Evolutionary conservation across 2,888 invertebrate species (phyloP).

Genomic region (Caenorhabditis doughertyi): DNA sequence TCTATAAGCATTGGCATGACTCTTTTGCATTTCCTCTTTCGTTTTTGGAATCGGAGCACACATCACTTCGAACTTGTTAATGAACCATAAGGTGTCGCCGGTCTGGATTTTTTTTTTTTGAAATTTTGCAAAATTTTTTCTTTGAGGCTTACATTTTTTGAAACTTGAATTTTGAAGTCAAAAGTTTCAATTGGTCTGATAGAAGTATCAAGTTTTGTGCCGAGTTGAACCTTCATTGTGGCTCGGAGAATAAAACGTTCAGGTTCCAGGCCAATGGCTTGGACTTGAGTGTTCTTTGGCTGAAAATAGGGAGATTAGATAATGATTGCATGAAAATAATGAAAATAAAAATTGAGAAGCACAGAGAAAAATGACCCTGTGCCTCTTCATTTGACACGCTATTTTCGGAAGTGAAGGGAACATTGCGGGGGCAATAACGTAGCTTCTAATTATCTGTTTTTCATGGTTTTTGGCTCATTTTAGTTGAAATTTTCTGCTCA

Average conservation of each 20-base stretch:
- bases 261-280: background rate
- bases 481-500: too few species aligned
- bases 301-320: background rate
- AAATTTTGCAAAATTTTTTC: background rate
- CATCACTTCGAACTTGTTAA: conserved; percentile 9
- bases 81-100: background rate
- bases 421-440: too few species aligned
- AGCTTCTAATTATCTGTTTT: too few species aligned
- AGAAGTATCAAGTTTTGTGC: background rate
- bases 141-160: background rate
- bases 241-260: background rate
- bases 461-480: too few species aligned
- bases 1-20: background rate
- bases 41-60: background rate
- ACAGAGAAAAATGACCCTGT: too few species aligned
- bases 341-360: too few species aligned
- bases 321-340: too few species aligned
- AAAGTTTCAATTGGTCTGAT: background rate
- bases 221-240: background rate
- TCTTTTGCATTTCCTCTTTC: background rate
- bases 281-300: background rate
- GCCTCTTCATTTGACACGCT: too few species aligned
- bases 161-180: background rate
- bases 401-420: too few species aligned
- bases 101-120: background rate